Base-by-base conservation (phyloP, 1,140 invertebrate species). In the Calliopsis andreniformis region DNA sequence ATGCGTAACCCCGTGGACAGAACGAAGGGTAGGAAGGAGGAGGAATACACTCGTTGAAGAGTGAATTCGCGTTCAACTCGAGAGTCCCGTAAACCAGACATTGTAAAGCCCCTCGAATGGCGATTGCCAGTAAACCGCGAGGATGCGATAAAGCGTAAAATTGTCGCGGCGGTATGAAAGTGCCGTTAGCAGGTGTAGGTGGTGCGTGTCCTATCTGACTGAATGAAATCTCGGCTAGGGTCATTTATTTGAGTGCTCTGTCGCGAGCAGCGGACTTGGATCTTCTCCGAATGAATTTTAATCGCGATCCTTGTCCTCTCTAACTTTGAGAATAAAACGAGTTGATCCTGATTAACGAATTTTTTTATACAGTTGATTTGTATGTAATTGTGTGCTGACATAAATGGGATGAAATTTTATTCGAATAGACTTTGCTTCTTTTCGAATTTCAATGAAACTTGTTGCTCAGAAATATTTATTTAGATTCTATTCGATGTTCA, bases 21-120 rank as follows among this genome's bases (percentile, higher is more conserved):
- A 76, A 55, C 14, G 63, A 43, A 35, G 59, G 30, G 32, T 3
- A 20, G 30, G 45, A 49, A 59, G n/a, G 45, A 53, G n/a, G 35
- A 49, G 20, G 55, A 18, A 45, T 16, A 63, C 16, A 16, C 6
- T 30, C 7, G 28, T 20, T 32, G 12, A 5, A 18, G 32, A 16
- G 30, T 30, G 18, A 32, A 20, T 23, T 23, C 25, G 30, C 28
- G 35, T 42, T 28, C 75, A 20, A n/a, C 56, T 35, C 51, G 63
- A 76, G 58, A 75, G 64, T 64, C 35, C 73, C 86, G 82, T 88
- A 89, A 89, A 87, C 78, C 83, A 75, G 83, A 89, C 88, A 89
- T 89, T 89, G 87, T 89, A 87, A 89, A 87, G 69, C 61, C 53
- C 68, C 10, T 79, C 79, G 80, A 88, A 86, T 84, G 76, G 72